Evolutionary conservation across 2,888 invertebrate genomes (phyloP).

Genomic region (Drosophila mimica): DNA sequence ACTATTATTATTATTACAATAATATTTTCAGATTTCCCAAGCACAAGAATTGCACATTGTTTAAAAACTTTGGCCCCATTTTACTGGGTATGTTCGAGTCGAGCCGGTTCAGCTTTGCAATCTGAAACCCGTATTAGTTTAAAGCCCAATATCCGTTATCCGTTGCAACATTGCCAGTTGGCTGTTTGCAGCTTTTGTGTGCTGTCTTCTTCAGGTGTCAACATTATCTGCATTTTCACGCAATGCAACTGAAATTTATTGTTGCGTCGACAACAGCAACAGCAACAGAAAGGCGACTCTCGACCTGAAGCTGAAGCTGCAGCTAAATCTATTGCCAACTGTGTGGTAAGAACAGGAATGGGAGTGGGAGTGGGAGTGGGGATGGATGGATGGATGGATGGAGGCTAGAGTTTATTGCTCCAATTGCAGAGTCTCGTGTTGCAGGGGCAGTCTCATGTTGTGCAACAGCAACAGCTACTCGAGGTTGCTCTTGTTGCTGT

Average conservation of each 20-base stretch:
- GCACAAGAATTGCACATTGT: not conserved
- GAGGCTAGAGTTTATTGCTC: constrained; percentile 54
- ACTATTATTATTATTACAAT: not conserved
- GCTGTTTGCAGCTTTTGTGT: constrained; percentile 1
- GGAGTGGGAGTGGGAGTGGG: not conserved
- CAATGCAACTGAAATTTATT: constrained; percentile 60
- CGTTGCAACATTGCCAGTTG: constrained; percentile 14
- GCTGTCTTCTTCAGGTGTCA: constrained; percentile 64
- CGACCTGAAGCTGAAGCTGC: constrained; percentile 14
- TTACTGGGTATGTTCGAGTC: constrained; percentile 7
- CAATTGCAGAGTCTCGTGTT: constrained; percentile 66
- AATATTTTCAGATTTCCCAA: not conserved
- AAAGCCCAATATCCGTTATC: constrained; percentile 60
- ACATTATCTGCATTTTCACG: constrained; percentile 68
- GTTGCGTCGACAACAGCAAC: constrained; percentile 29
- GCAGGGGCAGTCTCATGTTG: constrained; percentile 59
- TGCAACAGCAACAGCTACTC: constrained; percentile 20
- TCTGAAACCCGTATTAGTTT: constrained; percentile 51
- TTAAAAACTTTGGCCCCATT: not conserved
- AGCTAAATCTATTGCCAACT: constrained; percentile 30
- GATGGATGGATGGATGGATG: constrained; percentile 12
- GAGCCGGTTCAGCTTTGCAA: not conserved
- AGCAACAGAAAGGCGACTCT: constrained; percentile 12
- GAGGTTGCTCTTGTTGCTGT: constrained; percentile 1
- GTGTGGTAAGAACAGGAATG: not conserved